A percentile compares a stretch with the other conserved stretches of the same genome.
These are phyloP conservation scores for Pseudomyrmex sp. DNA, from an alignment of 1,140 invertebrate species.

Conservation along the genomic window DNA sequence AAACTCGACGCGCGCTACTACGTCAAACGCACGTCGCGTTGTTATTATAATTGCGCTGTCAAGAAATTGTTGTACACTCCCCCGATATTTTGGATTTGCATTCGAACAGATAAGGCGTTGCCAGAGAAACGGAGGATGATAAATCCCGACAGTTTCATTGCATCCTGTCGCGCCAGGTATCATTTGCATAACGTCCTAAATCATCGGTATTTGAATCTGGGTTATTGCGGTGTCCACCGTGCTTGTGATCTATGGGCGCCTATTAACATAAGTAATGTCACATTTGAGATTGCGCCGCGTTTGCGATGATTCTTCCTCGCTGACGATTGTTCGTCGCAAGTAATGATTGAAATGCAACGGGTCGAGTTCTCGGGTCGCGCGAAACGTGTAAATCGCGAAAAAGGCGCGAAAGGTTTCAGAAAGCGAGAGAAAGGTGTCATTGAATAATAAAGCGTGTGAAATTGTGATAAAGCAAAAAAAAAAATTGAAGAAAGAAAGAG, in stretches of 20 bases:
- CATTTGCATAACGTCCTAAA: conserved; percentile 57
- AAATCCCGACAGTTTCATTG: conserved; percentile 60
- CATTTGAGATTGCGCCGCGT: conserved; percentile 22
- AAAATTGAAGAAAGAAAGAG: conserved; percentile 9
- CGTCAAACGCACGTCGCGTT: not conserved
- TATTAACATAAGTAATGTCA: conserved; percentile 58
- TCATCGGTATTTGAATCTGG: conserved; percentile 57
- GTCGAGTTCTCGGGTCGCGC: not conserved
- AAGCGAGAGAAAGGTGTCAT: not conserved
- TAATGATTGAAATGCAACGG: not conserved
- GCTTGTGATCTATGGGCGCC: conserved; percentile 25
- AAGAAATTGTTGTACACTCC: conserved; percentile 1
- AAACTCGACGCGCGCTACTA: too few relatives aligned
- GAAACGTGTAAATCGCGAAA: conserved; percentile 12
- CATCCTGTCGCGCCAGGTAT: conserved; percentile 52
- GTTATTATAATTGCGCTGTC: not conserved
- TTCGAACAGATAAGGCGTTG: conserved; percentile 46
- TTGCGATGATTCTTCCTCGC: too few relatives aligned
- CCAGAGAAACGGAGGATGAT: conserved; percentile 33
- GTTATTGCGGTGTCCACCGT: conserved; percentile 50
- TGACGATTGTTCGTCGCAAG: too few relatives aligned
- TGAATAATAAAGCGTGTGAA: conserved; percentile 7
- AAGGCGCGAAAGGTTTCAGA: not conserved
- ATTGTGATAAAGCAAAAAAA: conserved; percentile 38
- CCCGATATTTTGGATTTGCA: conserved; percentile 40